Conservation (phyloP, 2,797 vertebrate genomes). For the Smutsia gigantea region DNA sequence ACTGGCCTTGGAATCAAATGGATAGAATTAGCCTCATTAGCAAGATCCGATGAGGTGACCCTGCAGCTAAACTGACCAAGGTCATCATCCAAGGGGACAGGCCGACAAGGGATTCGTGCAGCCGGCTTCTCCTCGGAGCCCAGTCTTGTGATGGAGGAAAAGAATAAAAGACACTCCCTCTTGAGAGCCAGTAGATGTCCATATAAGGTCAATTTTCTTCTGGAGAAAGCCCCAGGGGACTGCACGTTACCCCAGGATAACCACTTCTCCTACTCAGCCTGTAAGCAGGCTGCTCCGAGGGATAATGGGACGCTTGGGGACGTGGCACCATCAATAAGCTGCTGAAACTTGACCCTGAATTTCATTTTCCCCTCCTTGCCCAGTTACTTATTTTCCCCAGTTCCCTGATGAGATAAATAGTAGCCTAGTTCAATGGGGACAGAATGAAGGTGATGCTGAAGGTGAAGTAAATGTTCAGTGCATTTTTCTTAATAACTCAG, state of each 20-base stretch:
- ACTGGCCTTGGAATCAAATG: background rate
- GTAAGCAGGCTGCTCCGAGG: background rate
- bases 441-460: background rate
- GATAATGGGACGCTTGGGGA: background rate
- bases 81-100: background rate
- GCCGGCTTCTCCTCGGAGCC: background rate
- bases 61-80: background rate
- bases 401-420: conserved; percentile 3
- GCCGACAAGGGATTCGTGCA: background rate
- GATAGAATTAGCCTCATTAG: background rate
- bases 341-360: background rate
- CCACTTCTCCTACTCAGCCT: background rate
- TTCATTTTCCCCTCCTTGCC: background rate
- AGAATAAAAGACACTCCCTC: background rate
- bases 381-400: background rate
- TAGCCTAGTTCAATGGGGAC: background rate
- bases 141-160: background rate
- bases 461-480: background rate
- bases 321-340: background rate
- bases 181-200: background rate
- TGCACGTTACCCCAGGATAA: background rate
- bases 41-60: background rate
- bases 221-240: background rate
- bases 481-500: conserved; percentile 48
- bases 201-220: background rate